Conservation (phyloP, 2,888 invertebrate genomes). For the Theretra japonica region DNA sequence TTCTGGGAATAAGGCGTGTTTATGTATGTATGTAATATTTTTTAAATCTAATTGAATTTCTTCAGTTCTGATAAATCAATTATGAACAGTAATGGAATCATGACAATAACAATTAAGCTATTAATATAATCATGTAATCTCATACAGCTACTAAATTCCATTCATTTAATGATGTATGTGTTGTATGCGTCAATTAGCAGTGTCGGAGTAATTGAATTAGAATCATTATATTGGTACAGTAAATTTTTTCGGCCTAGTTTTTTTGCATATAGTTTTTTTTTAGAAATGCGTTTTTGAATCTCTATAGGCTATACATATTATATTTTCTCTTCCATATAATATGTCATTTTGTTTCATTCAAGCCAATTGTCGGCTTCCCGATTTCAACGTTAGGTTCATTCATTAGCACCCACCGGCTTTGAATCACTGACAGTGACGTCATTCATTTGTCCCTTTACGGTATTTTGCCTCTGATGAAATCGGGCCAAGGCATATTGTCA, state of each 20-base stretch:
- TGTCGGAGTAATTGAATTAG: constrained; percentile 18
- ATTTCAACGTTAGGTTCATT: background rate
- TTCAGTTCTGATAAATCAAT: background rate
- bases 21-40: no score
- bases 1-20: no score
- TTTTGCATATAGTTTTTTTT: background rate
- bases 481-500: background rate
- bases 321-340: no score
- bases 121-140: constrained; percentile 14
- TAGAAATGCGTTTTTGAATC: background rate
- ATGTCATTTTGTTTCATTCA: background rate
- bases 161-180: constrained; percentile 10
- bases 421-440: background rate
- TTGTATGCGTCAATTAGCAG: constrained; percentile 7
- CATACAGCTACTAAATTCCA: constrained; percentile 5
- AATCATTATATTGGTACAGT: background rate
- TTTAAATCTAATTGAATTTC: background rate
- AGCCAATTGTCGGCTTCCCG: background rate
- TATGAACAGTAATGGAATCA: background rate
- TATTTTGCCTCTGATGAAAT: background rate
- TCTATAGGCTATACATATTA: no score
- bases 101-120: background rate
- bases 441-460: background rate
- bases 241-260: constrained; percentile 6
- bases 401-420: background rate